Evolutionary conservation across 2,797 vertebrate species (phyloP).

Genomic region (Urocyon cinereoargenteus): DNA sequence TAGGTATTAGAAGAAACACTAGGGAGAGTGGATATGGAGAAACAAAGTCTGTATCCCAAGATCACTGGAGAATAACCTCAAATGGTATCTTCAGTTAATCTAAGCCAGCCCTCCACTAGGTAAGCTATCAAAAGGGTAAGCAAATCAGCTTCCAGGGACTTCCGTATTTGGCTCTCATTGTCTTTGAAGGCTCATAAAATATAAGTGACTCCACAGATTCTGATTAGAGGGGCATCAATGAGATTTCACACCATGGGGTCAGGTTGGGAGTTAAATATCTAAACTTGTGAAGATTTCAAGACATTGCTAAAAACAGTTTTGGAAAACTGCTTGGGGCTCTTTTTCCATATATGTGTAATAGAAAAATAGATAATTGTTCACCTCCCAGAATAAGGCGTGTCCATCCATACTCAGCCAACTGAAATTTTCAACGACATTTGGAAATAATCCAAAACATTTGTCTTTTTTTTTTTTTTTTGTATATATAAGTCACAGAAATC

Average conservation of each 20-base stretch:
- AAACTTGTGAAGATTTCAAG: background rate
- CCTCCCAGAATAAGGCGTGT: fast-evolving
- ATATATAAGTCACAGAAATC: background rate
- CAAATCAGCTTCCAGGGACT: background rate
- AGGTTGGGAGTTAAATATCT: background rate
- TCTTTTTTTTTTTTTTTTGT: background rate
- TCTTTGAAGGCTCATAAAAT: background rate
- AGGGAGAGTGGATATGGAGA: background rate
- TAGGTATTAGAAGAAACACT: background rate
- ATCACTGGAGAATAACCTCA: background rate
- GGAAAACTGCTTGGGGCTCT: background rate
- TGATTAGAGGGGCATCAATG: background rate
- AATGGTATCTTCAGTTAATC: background rate
- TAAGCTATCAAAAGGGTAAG: background rate
- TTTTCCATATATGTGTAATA: background rate
- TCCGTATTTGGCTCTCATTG: background rate
- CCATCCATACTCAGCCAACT: background rate
- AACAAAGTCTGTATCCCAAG: background rate
- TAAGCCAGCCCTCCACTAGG: too few species aligned
- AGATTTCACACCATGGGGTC: background rate
- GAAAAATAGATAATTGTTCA: background rate
- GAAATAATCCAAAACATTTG: background rate
- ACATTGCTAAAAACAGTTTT: background rate
- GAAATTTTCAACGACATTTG: background rate
- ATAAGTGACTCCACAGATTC: background rate